Percentiles rank a stretch among this genome's conserved stretches.
phyloP scores from a whole-genome alignment of 2,113 vertebrate genomes.

The Prunella fulvescens region DNA sequence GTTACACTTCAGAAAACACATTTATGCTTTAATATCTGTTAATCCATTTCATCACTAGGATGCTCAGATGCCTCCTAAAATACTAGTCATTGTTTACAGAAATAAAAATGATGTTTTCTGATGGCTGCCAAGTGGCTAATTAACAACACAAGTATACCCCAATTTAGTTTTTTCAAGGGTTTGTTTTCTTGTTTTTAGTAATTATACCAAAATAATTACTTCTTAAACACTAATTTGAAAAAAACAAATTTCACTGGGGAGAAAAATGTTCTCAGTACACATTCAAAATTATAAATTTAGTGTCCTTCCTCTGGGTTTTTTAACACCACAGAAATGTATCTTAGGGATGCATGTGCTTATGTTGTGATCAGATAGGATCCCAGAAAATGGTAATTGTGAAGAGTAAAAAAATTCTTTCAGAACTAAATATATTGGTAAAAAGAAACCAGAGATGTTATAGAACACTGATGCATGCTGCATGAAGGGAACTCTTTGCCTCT shows the following conservation, averaged over 20 bases:
- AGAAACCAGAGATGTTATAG: not conserved
- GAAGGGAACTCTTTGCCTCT: not conserved
- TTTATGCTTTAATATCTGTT: not conserved
- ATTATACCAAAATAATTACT: not conserved
- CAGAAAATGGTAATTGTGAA: not conserved
- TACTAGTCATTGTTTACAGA: not conserved
- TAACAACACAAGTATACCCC: not conserved
- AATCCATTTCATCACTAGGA: not conserved
- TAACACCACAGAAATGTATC: not conserved
- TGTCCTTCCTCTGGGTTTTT: not conserved
- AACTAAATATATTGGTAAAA: not conserved
- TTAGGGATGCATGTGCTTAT: not conserved
- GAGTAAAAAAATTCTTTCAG: not conserved
- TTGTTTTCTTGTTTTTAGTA: not conserved
- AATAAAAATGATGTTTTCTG: not conserved
- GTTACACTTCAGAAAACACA: not conserved
- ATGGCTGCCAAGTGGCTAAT: constrained; percentile 1
- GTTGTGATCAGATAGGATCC: not conserved
- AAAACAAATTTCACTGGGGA: not conserved
- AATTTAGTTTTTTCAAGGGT: not conserved
- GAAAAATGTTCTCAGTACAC: not conserved
- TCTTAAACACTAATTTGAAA: not conserved
- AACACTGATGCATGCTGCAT: not conserved
- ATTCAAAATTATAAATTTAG: not conserved
- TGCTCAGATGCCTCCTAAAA: not conserved